phyloP scores from a whole-genome alignment of 2,797 vertebrate genomes.

The Ctenochaetus hawaiiensis region DNA sequence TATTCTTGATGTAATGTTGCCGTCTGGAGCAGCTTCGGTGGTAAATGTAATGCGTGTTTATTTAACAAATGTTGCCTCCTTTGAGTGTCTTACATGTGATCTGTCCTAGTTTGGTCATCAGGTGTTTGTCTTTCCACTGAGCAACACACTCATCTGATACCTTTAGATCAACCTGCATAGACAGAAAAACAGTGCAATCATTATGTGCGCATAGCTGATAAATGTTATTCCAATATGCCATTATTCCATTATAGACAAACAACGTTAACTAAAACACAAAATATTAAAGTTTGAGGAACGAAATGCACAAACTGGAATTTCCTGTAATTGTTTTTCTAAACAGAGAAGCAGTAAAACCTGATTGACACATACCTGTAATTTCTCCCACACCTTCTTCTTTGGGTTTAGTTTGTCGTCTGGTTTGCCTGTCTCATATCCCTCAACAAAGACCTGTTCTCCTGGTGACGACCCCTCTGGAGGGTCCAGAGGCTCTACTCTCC shows the following conservation, averaged over 20 bases:
- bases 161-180: constrained; percentile 88
- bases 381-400: constrained; percentile 98
- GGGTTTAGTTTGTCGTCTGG: constrained; percentile 94
- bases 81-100: constrained; percentile 94
- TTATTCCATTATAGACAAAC: not conserved
- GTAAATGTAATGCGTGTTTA: constrained; percentile 4
- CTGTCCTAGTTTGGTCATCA: constrained; percentile 94
- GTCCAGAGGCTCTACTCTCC: constrained; percentile 93
- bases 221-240: not conserved
- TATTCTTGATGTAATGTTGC: constrained; percentile 8
- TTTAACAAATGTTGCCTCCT: constrained; percentile 94
- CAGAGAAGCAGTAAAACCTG: not conserved
- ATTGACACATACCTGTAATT: constrained; percentile 89
- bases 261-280: not conserved
- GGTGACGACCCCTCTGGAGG: constrained; percentile 90
- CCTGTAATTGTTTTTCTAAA: not conserved
- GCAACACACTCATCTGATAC: constrained; percentile 89
- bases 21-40: constrained; percentile 30
- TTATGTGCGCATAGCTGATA: too few relatives aligned
- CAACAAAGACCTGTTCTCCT: constrained; percentile 91
- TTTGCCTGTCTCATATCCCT: constrained; percentile 90
- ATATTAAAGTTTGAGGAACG: not conserved
- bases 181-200: not conserved
- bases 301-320: not conserved
- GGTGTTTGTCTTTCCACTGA: constrained; percentile 92